Evolutionary conservation across 2,113 vertebrate genomes (phyloP).

Genomic region (Cyprinodon tularosa): DNA sequence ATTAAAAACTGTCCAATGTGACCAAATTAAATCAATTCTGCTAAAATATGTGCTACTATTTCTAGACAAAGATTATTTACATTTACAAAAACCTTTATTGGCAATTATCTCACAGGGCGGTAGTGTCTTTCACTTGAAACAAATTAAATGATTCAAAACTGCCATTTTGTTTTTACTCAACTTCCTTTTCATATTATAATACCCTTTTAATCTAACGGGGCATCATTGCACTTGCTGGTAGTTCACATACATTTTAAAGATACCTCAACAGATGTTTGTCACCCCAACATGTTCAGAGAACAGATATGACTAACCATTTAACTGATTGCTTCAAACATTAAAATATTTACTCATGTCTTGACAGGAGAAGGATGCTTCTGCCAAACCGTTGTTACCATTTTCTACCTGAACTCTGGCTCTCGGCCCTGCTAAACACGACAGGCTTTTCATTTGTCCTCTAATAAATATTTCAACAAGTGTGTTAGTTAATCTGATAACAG

Average conservation of each 20-base stretch:
- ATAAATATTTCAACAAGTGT: neutral
- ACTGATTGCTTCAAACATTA: conserved; percentile 32
- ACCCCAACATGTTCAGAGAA: conserved; percentile 1
- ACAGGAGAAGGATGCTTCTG: conserved; percentile 40
- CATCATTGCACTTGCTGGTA: too few species aligned
- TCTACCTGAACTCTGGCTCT: neutral
- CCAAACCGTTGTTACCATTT: conserved; percentile 16
- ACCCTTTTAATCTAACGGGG: neutral
- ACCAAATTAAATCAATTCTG: too few species aligned
- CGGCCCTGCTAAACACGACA: neutral
- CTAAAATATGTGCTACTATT: too few species aligned
- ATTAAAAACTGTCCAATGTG: too few species aligned
- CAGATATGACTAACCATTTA: conserved; percentile 42
- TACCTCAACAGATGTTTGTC: neutral
- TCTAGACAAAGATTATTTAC: too few species aligned
- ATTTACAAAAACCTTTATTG: too few species aligned
- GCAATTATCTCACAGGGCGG: too few species aligned
- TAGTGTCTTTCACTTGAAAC: too few species aligned
- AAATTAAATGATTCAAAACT: neutral
- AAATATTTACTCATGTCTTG: conserved; percentile 45
- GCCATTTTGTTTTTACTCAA: neutral
- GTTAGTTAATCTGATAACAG: conserved; percentile 3
- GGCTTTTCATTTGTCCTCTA: neutral
- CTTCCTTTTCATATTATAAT: neutral
- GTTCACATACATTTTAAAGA: conserved; percentile 3